Evolutionary conservation across 2,797 vertebrate species (phyloP), one percentile per base, ranked within the genome.

Genomic region (Cirrhinus molitorella): DNA sequence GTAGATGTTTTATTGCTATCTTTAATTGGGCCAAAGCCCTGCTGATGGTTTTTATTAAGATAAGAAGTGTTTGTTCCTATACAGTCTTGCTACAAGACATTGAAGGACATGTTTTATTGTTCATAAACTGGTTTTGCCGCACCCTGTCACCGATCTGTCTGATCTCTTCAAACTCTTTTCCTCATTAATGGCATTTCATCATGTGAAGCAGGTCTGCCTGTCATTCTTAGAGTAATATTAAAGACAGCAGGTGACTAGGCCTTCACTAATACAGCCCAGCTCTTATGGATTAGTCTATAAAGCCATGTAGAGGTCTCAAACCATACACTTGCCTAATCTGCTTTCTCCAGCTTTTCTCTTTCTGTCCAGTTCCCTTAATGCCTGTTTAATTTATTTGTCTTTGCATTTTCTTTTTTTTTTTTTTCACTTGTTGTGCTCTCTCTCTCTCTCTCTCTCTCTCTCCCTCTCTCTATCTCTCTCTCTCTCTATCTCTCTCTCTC

Each of bases 241-340:
- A 65, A 65, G 57, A 78, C 77, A 79, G 45, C 77, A 79, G 76
- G 37, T 77, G 74, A 61, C 55, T 61, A 61, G 74, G 37, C 57
- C 75, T 63, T 77, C 25, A 61, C 43, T 66, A 67, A 79, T 37
- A 51, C 43, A 53, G 61, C 31, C 53, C 63, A 53, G 63, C 47
- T 79, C 21, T 79, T 37, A 53, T 79, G 77, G 43, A 23, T 79
- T 51, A 79, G 45, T 66, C 45, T 67, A 31, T 51, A 21, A 57
- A 75, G 47, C 31, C 53, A 34, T 63, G 59, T 49, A 76, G 23
- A 8, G 37, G 40, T 31, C 51, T 77, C 57, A 76, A 67, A 57
- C 31, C 72, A 57, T 19, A 79, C 43, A 66, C 47, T 37, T 67
- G 9, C 45, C 47, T 67, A 53, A 67, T 67, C 47, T 67, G 31